Evolutionary conservation across 1,140 invertebrate species (phyloP), one percentile per base, ranked within the genome.

Genomic region (Monochamus saltuarius): DNA sequence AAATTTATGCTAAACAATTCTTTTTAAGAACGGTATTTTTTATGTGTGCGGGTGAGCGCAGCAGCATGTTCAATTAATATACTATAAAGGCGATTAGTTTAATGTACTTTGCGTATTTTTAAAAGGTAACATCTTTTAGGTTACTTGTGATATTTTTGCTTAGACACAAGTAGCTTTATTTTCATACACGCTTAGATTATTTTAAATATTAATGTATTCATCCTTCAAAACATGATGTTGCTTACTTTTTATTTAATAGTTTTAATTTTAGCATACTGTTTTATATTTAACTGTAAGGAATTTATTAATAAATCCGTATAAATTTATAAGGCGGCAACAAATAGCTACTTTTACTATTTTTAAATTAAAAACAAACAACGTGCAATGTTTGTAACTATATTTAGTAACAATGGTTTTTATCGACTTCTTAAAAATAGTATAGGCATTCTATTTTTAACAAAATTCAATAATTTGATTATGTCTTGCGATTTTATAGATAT

Each of bases 401-500:
- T 69, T 73, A 73, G 67, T 59, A 59, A 67, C 62, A 66, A 68
- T 68, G 61, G 36, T 66, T 66, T 56, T 67, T 68, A 68, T 73
- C 70, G 68, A 73, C 64, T 62, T 69, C 68, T 73, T 73, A 71
- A 70, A 73, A 70, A 73, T 73, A 71, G 68, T 64, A 67, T 61
- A 52, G 22, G 45, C 29, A 50, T 57, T 65, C 65, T 62, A 67
- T 69, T 64, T 61, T 54, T 53, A 52, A 55, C 49, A 59, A 50
- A 52, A 60, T 61, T 50, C 52, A 45, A 51, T 62, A 65, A 57
- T 65, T 59, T 56, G 34, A 55, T 60, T 58, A 53, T 59, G 10
- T 66, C 52, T 58, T 37, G 47, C 39, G 29, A 61, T 54, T 55
- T 59, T 47, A 36, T 59, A 35, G 39, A 46, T 56, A 49, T 49